Evolutionary conservation across 2,888 invertebrate species (phyloP).

Genomic region (Pterostichus madidus): DNA sequence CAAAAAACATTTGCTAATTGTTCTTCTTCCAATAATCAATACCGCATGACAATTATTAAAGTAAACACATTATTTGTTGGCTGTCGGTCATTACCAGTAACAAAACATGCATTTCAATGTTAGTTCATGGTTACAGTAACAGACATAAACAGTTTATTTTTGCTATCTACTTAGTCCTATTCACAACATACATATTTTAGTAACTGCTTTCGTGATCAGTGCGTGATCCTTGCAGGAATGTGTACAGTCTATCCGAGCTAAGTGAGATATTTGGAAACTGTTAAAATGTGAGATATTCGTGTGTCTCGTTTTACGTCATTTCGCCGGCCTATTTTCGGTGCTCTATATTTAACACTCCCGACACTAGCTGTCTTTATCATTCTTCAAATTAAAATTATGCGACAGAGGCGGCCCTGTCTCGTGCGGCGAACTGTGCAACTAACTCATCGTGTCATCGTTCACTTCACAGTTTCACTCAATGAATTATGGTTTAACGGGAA

Average conservation of each 20-base stretch:
- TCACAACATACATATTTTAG: conserved; percentile 13
- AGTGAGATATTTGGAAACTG: conserved; percentile 50
- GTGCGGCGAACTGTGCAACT: conserved; percentile 26
- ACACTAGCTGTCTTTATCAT: conserved; percentile 46
- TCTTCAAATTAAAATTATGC: conserved; percentile 49
- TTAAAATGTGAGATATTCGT: conserved; percentile 42
- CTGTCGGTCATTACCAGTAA: not conserved
- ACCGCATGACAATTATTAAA: too few species aligned
- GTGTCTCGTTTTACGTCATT: conserved; percentile 32
- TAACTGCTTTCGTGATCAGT: not conserved
- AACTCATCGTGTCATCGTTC: not conserved
- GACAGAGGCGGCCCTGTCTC: conserved; percentile 31
- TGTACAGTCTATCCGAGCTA: not conserved
- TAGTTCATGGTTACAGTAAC: conserved; percentile 21
- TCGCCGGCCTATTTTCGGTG: conserved; percentile 50
- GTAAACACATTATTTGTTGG: too few species aligned
- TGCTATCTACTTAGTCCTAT: not conserved
- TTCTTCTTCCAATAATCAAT: too few species aligned
- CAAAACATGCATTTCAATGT: conserved; percentile 15
- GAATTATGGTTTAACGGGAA: too few species aligned
- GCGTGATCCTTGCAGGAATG: too few species aligned
- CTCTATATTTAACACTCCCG: conserved; percentile 39
- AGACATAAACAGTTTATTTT: conserved; percentile 32
- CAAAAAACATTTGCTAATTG: too few species aligned
- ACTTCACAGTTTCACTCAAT: not conserved